Evolutionary conservation across 2,888 invertebrate species (phyloP).

Genomic region (Notodonta dromedarius): DNA sequence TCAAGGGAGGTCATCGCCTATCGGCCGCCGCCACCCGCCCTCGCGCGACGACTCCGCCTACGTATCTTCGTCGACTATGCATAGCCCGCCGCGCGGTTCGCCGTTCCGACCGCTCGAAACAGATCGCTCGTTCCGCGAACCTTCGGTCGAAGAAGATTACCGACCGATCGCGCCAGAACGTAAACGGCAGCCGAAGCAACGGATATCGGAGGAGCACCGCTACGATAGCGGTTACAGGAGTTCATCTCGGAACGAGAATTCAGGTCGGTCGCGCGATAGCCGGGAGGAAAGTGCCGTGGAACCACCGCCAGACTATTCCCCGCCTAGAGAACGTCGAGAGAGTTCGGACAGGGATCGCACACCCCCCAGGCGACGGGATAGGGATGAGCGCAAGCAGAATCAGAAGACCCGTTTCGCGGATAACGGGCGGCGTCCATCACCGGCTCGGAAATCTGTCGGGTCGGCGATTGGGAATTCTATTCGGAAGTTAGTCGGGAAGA

Average conservation of each 20-base stretch:
- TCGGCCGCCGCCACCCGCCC: slow-evolving; percentile 76
- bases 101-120: slow-evolving; percentile 76
- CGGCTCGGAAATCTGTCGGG: slow-evolving; percentile 81
- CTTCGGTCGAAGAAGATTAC: slow-evolving; percentile 78
- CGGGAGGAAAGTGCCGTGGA: slow-evolving; percentile 82
- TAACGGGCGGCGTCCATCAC: slow-evolving; percentile 68
- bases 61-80: slow-evolving; percentile 83
- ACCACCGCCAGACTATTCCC: slow-evolving; percentile 89
- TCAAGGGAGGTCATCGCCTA: slow-evolving; percentile 71
- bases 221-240: slow-evolving; percentile 85
- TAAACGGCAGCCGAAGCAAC: slow-evolving; percentile 84
- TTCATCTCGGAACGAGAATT: slow-evolving; percentile 82
- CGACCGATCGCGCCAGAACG: slow-evolving; percentile 87
- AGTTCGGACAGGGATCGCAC: slow-evolving; percentile 75
- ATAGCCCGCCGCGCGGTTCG: slow-evolving; percentile 82
- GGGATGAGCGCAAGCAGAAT: slow-evolving; percentile 84
- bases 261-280: slow-evolving; percentile 76
- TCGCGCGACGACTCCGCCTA: slow-evolving; percentile 84
- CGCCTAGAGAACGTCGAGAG: slow-evolving; percentile 80
- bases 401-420: slow-evolving; percentile 89
- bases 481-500: slow-evolving; percentile 92
- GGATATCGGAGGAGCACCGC: slow-evolving; percentile 77
- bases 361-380: slow-evolving; percentile 75
- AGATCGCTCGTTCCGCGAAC: slow-evolving; percentile 77
- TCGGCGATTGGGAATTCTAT: slow-evolving; percentile 91